phyloP scores from a whole-genome alignment of 2,797 vertebrate genomes.

The Petrocephalus sullivani region DNA sequence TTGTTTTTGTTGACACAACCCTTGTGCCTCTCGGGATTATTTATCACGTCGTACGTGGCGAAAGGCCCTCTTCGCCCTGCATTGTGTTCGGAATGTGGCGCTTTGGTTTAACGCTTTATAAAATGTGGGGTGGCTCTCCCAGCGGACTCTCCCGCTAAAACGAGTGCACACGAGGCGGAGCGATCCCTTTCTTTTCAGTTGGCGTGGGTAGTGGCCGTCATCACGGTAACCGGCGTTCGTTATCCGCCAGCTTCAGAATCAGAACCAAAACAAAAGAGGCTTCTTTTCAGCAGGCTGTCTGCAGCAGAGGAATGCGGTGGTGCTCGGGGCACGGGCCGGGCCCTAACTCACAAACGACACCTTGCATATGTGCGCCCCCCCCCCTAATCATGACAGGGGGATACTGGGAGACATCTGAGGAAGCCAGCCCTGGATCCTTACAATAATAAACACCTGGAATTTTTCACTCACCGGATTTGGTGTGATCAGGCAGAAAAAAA shows the following conservation, averaged over 20 bases:
- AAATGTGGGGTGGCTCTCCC: not conserved
- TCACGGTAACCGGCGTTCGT: not conserved
- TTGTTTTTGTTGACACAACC: conserved; percentile 65
- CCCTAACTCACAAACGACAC: conserved; percentile 35
- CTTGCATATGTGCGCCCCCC: conserved; percentile 23
- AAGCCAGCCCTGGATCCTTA: conserved; percentile 42
- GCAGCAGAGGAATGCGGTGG: conserved; percentile 38
- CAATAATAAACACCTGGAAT: conserved; percentile 57
- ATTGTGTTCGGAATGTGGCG: not conserved
- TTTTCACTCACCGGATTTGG: conserved; percentile 30
- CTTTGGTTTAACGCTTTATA: not conserved
- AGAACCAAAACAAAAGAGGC: conserved; percentile 31
- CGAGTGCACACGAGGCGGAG: not conserved
- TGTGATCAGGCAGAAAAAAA: conserved; percentile 19
- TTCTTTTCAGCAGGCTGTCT: conserved; percentile 37
- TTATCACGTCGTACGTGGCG: not conserved
- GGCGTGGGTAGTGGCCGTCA: not conserved
- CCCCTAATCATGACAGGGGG: conserved; percentile 32
- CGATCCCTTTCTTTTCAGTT: not conserved
- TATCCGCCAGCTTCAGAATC: not conserved
- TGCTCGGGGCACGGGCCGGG: conserved; percentile 27
- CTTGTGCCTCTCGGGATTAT: conserved; percentile 37
- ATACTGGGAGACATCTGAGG: conserved; percentile 46
- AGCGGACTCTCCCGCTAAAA: not conserved
- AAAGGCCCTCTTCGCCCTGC: not conserved